Base-by-base conservation (phyloP, 2,888 invertebrate genomes). In the Napeogenes inachia region DNA sequence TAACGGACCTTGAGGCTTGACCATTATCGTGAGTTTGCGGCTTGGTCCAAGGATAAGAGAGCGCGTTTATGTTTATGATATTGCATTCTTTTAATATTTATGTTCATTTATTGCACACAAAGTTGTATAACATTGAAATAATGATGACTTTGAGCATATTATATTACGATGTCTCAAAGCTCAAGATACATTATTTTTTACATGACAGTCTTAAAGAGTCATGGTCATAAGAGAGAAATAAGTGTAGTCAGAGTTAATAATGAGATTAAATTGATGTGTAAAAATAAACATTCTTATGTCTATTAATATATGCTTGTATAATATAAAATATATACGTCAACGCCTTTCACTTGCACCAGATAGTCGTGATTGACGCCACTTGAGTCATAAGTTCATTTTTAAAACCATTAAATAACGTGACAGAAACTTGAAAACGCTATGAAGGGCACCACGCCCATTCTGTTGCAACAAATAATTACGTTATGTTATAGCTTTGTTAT, bases 1-100 rank as follows among this genome's bases (percentile, higher is more conserved):
- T 88, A 88, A 89, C 68, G 72, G 83, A 85, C 89, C 89, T 89
- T 89, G 89, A 73, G 70, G 79, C 85, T 87, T 89, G 89, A 89
- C 89, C 89, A 84, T 82, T 86, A 82, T 89, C 86, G 87, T 86
- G 87, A 82, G 78, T 71, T 70, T 72, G 73, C 71, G 81, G 76
- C 59, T 71, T 79, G 82, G 82, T 73, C 62, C 74, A 81, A 76
- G 71, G 66, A 64, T 66, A 67, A 78, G 79, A 76, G 73, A 68
- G 54, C 73, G 81, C 80, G 80, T 68, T 21, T 21, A 21, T 21
- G 21, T 59, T 65, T 62, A 54, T 62, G 53, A 59, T 47, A 13
- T 66, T 66, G 62, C 66, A 68, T 50, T 50, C 50, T 50, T 50
- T 50, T n/a, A 30, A 6, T 10, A 8, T 30, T 50, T 50, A 50